These are phyloP conservation scores for Perca fluviatilis DNA, from an alignment of 2,113 vertebrate genomes.

Conservation along the genomic window DNA sequence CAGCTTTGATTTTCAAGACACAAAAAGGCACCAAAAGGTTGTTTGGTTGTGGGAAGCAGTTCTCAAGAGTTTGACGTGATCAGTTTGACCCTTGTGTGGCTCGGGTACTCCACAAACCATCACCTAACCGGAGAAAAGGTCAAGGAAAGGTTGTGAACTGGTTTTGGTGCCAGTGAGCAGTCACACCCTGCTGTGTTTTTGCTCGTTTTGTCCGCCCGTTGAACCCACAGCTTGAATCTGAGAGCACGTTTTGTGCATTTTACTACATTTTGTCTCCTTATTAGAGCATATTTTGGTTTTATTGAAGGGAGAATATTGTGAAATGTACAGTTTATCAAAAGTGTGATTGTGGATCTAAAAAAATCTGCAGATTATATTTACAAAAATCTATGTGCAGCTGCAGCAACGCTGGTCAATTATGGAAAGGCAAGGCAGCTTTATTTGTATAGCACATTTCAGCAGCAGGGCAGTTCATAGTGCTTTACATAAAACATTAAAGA, in stretches of 20 bases:
- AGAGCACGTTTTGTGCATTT: not conserved
- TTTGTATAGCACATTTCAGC: too few species aligned
- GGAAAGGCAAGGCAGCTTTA: too few species aligned
- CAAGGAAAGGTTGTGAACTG: constrained; percentile 7
- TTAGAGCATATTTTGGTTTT: not conserved
- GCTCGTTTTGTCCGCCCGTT: not conserved
- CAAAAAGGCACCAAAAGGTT: not conserved
- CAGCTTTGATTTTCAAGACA: not conserved
- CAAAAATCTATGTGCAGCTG: not conserved
- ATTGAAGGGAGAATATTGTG: not conserved
- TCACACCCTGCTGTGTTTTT: constrained; percentile 18
- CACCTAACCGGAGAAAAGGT: not conserved
- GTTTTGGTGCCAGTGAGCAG: constrained; percentile 8
- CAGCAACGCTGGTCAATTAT: not conserved
- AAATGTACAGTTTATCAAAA: not conserved
- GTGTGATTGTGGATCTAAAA: not conserved
- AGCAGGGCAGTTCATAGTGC: too few species aligned
- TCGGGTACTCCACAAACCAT: not conserved
- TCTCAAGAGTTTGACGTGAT: not conserved
- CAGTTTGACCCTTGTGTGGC: not conserved
- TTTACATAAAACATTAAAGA: too few species aligned
- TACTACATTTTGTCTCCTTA: not conserved
- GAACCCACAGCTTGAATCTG: not conserved
- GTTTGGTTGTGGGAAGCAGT: not conserved
- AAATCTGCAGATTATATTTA: not conserved